Base-by-base conservation (phyloP, 2,888 invertebrate genomes). In the Smittia sp. region DNA sequence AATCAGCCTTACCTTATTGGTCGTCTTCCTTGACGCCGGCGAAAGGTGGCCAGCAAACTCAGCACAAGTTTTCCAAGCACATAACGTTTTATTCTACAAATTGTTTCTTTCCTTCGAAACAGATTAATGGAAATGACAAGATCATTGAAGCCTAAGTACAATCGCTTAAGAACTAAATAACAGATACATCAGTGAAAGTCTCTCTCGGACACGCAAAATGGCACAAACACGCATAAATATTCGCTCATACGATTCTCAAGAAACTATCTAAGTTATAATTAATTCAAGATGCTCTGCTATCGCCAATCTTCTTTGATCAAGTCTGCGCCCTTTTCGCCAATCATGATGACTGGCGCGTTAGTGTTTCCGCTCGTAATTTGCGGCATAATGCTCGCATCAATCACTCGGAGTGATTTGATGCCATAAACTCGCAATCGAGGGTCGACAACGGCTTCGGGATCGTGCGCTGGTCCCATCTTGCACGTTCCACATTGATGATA, bases 301-400 rank as follows among this genome's bases (percentile, higher is more conserved):
- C 74, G 79, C 93, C 93, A 94, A 81, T 93, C 93, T 81, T 90
- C 88, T 81, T 94, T 94, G 74, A 94, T 88, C 78, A 94, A 84
- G 83, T 94, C 94, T 0, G 94, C 87, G 3, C 93, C 94, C 80
- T 94, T 94, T 79, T 95, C 94, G 0, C 89, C 94, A 32, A 94
- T 92, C 94, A 94, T 94, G 68, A 94, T 92, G n/a, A 90, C 89
- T 0, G 94, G 93, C 0, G 94, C 95, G 80, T 94, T 94, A 0
- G 94, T 94, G 79, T 95, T 94, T 6, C 94, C 94, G 78, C 93
- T 93, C 27, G 89, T 90, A 77, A 94, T 92, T 1, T 90, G 90
- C 0, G 94, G 94, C 93, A 94, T 94, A 76, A 94, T 89, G 77
- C 92, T 92, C 32, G 93, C 93, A 79, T 94, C 94, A 76, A 94